These are phyloP conservation scores for Dendrolimus pini DNA, from an alignment of 2,888 invertebrate genomes.

Conservation along the genomic window DNA sequence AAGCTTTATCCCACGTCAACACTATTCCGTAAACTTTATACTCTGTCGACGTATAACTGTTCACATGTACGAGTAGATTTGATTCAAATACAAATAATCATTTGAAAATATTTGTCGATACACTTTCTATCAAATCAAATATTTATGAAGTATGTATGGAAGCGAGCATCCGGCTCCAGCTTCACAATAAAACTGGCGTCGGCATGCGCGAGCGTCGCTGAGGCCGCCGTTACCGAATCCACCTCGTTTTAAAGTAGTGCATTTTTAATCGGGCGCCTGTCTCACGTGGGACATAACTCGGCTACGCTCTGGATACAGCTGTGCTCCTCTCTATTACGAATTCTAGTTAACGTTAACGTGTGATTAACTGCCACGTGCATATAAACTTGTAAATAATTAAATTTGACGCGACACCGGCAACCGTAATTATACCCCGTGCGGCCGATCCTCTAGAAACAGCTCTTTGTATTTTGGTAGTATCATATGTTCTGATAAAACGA, in stretches of 20 bases:
- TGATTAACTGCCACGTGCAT: conserved; percentile 71
- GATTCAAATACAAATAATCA: no score
- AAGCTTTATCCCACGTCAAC: conserved; percentile 27
- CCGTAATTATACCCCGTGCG: conserved; percentile 18
- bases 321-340: conserved; percentile 66
- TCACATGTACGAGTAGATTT: no score
- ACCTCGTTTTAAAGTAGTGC: conserved; percentile 68
- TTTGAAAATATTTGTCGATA: no score
- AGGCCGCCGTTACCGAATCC: conserved; percentile 55
- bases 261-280: conserved; percentile 71
- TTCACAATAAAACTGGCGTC: conserved; percentile 51
- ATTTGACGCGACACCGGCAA: conserved; percentile 50
- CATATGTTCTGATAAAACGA: conserved; percentile 11
- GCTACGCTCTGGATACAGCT: conserved; percentile 64
- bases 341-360: conserved; percentile 71
- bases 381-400: conserved; percentile 64
- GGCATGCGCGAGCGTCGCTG: conserved; percentile 65
- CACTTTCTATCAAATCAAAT: no score
- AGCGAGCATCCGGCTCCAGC: conserved; percentile 43
- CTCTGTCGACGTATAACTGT: background rate
- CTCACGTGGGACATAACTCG: conserved; percentile 75
- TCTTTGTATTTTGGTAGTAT: conserved; percentile 7
- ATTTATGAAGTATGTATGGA: background rate
- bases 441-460: background rate
- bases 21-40: conserved; percentile 11